Evolutionary conservation across 2,888 invertebrate species (phyloP).

Genomic region (Dyspetes luteomarginatus): DNA sequence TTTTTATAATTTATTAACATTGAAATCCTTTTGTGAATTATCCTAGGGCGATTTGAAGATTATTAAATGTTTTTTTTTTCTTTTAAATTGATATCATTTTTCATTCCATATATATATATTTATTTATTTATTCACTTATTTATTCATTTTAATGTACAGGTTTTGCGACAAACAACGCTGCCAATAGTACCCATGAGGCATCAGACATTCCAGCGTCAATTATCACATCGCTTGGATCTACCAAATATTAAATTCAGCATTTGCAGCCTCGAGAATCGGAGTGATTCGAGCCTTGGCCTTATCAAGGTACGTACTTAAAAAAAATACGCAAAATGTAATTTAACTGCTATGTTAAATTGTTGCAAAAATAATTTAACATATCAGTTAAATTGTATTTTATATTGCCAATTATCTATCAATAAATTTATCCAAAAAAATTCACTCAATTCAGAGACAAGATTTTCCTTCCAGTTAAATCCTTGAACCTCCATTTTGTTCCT

Average conservation of each 20-base stretch:
- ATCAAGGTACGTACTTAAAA: constrained; percentile 86
- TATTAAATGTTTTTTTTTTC: background rate
- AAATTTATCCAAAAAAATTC: no score
- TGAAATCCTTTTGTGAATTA: background rate
- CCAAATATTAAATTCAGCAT: constrained; percentile 92
- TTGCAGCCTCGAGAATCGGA: constrained; percentile 88
- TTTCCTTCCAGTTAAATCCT: no score
- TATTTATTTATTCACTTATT: constrained; percentile 14
- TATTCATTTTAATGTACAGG: constrained; percentile 82
- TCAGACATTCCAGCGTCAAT: constrained; percentile 92
- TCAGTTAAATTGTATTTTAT: no score
- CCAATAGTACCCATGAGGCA: constrained; percentile 93
- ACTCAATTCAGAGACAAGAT: no score
- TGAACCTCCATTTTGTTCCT: no score
- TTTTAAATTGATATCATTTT: background rate
- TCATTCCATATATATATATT: no score
- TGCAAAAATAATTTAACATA: no score
- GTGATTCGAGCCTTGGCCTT: constrained; percentile 89
- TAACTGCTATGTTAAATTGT: background rate
- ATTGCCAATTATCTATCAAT: no score
- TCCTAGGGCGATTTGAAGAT: no score
- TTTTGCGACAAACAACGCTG: constrained; percentile 92
- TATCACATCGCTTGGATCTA: constrained; percentile 91
- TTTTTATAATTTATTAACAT: background rate
- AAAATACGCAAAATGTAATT: background rate